Conservation (phyloP, 1,140 invertebrate species). For the Danaus plexippus region DNA sequence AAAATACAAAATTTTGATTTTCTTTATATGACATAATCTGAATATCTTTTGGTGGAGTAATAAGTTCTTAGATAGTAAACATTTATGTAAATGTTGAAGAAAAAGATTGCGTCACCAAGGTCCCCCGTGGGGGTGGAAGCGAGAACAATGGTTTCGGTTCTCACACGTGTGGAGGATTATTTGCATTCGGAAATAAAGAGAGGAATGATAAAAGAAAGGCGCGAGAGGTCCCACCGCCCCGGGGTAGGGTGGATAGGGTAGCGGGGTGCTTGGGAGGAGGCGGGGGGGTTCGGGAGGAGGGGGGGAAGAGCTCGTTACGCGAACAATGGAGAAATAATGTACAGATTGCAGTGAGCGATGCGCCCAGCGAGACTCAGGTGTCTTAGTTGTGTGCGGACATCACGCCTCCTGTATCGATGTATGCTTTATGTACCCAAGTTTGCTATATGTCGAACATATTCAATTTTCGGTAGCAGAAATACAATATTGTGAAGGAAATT, state of each 20-base stretch:
- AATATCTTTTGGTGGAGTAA: slow-evolving; percentile 25
- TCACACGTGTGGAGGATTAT: slow-evolving; percentile 73
- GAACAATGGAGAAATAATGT: slow-evolving; percentile 72
- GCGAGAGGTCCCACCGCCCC: slow-evolving; percentile 65
- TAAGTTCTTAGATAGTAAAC: slow-evolving; percentile 47
- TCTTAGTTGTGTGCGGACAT: slow-evolving; percentile 53
- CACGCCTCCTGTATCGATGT: slow-evolving; percentile 36
- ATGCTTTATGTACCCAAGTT: slow-evolving; percentile 3
- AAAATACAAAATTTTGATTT: slow-evolving; percentile 11
- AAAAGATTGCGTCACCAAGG: slow-evolving; percentile 70
- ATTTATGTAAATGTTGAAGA: slow-evolving; percentile 64
- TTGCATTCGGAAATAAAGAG: slow-evolving; percentile 75
- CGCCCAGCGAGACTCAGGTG: slow-evolving; percentile 67
- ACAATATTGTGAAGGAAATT: too few relatives aligned
- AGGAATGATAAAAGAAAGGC: slow-evolving; percentile 73
- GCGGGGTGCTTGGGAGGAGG: slow-evolving; percentile 28
- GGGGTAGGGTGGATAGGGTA: slow-evolving; percentile 34
- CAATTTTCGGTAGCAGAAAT: too few relatives aligned
- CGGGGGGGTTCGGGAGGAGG: slow-evolving; percentile 27
- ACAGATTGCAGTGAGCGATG: slow-evolving; percentile 72
- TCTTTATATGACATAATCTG: neutral
- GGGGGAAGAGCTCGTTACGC: slow-evolving; percentile 61
- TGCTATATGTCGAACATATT: too few relatives aligned
- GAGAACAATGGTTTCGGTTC: slow-evolving; percentile 72
- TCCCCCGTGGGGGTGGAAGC: slow-evolving; percentile 55